A percentile compares a stretch with the other conserved stretches of the same genome.
These are phyloP conservation scores for Hippocampus guttulatus DNA, from an alignment of 2,113 vertebrate species.

Conservation along the genomic window DNA sequence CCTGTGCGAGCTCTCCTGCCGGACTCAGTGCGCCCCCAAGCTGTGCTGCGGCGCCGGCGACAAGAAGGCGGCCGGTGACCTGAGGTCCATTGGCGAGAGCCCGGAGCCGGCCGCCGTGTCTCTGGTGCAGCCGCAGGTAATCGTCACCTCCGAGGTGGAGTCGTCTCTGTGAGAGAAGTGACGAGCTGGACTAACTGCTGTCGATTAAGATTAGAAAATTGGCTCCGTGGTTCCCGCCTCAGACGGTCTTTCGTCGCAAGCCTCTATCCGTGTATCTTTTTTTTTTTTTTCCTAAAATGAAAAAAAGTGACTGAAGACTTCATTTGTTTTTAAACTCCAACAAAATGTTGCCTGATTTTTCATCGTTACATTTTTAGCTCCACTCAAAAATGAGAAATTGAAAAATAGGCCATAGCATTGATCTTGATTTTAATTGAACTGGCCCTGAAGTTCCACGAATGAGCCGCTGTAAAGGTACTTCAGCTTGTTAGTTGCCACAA, in stretches of 20 bases:
- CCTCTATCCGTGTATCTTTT: background rate
- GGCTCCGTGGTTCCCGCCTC: too few relatives aligned
- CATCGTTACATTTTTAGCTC: background rate
- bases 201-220: background rate
- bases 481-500: background rate
- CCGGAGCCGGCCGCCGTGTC: conserved; percentile 69
- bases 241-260: background rate
- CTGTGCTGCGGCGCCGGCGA: conserved; percentile 84
- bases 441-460: too few relatives aligned
- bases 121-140: conserved; percentile 32
- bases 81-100: conserved; percentile 60
- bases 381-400: background rate
- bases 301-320: background rate
- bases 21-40: conserved; percentile 94
- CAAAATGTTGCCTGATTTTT: background rate
- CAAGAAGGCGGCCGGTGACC: conserved; percentile 38
- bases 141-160: conserved; percentile 65
- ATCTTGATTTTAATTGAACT: background rate
- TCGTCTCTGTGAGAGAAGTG: conserved; percentile 69
- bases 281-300: background rate
- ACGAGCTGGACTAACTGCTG: background rate
- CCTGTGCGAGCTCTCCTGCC: conserved; percentile 90
- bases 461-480: background rate
- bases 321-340: background rate
- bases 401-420: background rate